A percentile compares a stretch with the other conserved stretches of the same genome.
phyloP scores from a whole-genome alignment of 2,888 invertebrate genomes.

The Hirtodrosophila duncani region DNA sequence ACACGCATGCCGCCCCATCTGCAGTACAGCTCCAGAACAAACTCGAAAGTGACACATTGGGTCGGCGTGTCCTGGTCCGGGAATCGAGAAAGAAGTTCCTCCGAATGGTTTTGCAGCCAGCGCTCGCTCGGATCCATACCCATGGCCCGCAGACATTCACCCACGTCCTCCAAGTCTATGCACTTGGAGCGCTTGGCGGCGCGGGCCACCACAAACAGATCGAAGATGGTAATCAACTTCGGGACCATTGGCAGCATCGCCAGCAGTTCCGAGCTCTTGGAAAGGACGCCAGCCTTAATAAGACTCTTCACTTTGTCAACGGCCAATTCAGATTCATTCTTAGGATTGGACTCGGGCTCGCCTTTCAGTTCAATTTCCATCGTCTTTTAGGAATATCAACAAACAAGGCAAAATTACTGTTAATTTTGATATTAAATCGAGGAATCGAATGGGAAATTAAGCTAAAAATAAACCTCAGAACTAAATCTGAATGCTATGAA shows the following conservation, averaged over 20 bases:
- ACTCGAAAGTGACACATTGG: constrained; percentile 8
- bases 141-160: constrained; percentile 24
- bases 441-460: too few species aligned
- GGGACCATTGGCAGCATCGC: constrained; percentile 18
- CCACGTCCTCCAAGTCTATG: constrained; percentile 12
- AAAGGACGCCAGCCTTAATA: constrained; percentile 15
- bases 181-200: not conserved
- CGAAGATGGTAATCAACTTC: constrained; percentile 10
- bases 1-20: not conserved
- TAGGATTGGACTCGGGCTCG: too few species aligned
- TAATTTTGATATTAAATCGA: too few species aligned
- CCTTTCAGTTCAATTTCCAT: too few species aligned
- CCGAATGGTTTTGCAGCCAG: constrained; percentile 4
- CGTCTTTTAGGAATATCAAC: too few species aligned
- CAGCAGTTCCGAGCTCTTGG: constrained; percentile 19
- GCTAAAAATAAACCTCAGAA: too few species aligned
- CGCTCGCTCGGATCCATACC: constrained; percentile 3
- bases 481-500: too few species aligned
- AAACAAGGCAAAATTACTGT: too few species aligned
- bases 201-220: constrained; percentile 2
- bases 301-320: too few species aligned
- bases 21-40: constrained; percentile 18
- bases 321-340: too few species aligned
- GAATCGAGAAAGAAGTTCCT: constrained; percentile 5
- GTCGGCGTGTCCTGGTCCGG: not conserved